phyloP scores from a whole-genome alignment of 64 coral and sea anemone species.

The Trachythela sp. region DNA sequence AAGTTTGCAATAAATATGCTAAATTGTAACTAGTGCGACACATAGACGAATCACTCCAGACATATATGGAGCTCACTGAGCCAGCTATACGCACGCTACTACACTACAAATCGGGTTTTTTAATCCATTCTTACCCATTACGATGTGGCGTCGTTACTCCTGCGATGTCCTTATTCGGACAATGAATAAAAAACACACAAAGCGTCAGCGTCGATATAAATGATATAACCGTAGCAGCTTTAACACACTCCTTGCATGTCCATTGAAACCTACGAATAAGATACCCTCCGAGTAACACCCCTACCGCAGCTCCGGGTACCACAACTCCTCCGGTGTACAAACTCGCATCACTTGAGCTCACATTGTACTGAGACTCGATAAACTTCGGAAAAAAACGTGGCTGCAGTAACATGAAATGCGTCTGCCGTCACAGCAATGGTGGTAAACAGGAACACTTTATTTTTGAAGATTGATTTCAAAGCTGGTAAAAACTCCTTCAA shows the following conservation, averaged over 20 bases:
- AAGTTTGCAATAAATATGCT: too few relatives aligned
- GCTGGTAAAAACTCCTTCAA: constrained; percentile 68
- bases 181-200: constrained; percentile 57
- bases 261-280: constrained; percentile 71
- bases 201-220: constrained; percentile 49
- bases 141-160: constrained; percentile 54
- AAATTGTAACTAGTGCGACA: too few relatives aligned
- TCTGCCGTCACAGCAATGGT: constrained; percentile 71
- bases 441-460: constrained; percentile 66
- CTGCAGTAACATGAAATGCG: constrained; percentile 76
- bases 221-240: constrained; percentile 66
- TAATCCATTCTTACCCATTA: too few relatives aligned
- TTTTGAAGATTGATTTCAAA: constrained; percentile 66
- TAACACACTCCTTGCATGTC: constrained; percentile 68
- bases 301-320: constrained; percentile 63
- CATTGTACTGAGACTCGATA: constrained; percentile 75
- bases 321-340: constrained; percentile 66
- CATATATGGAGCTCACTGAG: too few relatives aligned
- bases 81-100: too few relatives aligned
- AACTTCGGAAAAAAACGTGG: constrained; percentile 94
- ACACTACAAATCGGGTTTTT: too few relatives aligned
- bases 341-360: constrained; percentile 59
- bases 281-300: constrained; percentile 82
- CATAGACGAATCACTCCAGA: too few relatives aligned
- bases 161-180: constrained; percentile 65